Evolutionary conservation across 1,140 invertebrate species (phyloP).

Genomic region (Pectinophora gossypiella): DNA sequence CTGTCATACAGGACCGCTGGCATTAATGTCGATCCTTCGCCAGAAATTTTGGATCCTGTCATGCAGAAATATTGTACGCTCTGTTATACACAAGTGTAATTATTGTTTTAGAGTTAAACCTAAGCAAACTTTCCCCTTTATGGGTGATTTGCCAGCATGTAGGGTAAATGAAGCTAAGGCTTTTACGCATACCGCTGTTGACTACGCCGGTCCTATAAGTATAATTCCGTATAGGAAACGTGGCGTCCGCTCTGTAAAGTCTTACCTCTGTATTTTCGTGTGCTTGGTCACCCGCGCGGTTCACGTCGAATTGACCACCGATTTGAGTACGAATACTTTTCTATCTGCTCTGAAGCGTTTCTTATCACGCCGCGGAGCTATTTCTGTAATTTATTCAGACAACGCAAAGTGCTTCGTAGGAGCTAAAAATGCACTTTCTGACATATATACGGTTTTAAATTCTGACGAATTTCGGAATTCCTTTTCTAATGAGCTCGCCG

Average conservation of each 20-base stretch:
- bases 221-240: constrained; percentile 16
- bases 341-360: constrained; percentile 43
- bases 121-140: constrained; percentile 5
- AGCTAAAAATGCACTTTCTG: constrained; percentile 5
- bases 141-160: constrained; percentile 32
- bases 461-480: constrained; percentile 10
- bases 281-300: constrained; percentile 44
- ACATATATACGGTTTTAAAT: constrained; percentile 10
- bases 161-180: constrained; percentile 22
- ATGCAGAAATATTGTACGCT: constrained; percentile 13
- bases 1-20: constrained; percentile 30
- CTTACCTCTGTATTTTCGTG: constrained; percentile 42
- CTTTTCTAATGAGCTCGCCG: constrained; percentile 7
- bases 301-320: constrained; percentile 46
- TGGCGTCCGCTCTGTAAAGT: constrained; percentile 25
- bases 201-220: constrained; percentile 39
- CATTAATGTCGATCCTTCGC: constrained; percentile 23
- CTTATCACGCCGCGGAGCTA: constrained; percentile 31
- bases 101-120: constrained; percentile 6
- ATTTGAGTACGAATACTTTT: constrained; percentile 40
- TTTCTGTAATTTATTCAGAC: constrained; percentile 26
- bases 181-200: constrained; percentile 35
- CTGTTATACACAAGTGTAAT: constrained; percentile 7
- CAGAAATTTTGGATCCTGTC: constrained; percentile 37
- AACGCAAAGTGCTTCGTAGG: constrained; percentile 31